phyloP scores from a whole-genome alignment of 2,888 invertebrate species.

The Palloptera scutellata region DNA sequence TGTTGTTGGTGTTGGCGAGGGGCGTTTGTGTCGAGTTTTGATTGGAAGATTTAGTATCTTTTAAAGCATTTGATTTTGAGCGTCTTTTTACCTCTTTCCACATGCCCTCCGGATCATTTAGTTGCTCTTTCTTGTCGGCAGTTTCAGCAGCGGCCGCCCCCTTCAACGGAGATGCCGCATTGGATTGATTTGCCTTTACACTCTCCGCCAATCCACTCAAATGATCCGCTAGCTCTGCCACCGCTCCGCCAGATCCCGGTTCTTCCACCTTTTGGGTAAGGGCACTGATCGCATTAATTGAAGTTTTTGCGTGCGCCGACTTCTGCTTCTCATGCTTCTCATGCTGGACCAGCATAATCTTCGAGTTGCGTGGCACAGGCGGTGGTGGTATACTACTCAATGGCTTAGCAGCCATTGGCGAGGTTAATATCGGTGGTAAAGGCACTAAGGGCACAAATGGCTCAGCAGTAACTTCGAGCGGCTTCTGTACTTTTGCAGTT shows the following conservation, averaged over 20 bases:
- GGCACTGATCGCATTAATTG: conserved; percentile 55
- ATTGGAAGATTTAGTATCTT: conserved; percentile 60
- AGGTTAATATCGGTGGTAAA: conserved; percentile 63
- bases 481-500: conserved; percentile 17
- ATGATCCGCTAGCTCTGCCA: conserved; percentile 57
- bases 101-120: conserved; percentile 58
- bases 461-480: background rate
- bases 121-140: conserved; percentile 23
- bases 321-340: conserved; percentile 45
- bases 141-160: conserved; percentile 39
- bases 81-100: conserved; percentile 71
- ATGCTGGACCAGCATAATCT: conserved; percentile 56
- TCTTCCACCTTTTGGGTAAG: conserved; percentile 56
- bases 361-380: conserved; percentile 72
- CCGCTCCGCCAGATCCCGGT: conserved; percentile 45
- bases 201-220: conserved; percentile 60
- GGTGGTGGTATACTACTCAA: conserved; percentile 73
- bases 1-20: conserved; percentile 43
- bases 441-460: conserved; percentile 31
- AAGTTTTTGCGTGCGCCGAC: conserved; percentile 37
- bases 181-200: conserved; percentile 44
- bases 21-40: conserved; percentile 43
- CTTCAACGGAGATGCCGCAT: conserved; percentile 5
- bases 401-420: conserved; percentile 66
- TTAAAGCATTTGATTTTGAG: conserved; percentile 67